Evolutionary conservation across 2,113 vertebrate genomes (phyloP).

Genomic region (Psephotus haematonotus): DNA sequence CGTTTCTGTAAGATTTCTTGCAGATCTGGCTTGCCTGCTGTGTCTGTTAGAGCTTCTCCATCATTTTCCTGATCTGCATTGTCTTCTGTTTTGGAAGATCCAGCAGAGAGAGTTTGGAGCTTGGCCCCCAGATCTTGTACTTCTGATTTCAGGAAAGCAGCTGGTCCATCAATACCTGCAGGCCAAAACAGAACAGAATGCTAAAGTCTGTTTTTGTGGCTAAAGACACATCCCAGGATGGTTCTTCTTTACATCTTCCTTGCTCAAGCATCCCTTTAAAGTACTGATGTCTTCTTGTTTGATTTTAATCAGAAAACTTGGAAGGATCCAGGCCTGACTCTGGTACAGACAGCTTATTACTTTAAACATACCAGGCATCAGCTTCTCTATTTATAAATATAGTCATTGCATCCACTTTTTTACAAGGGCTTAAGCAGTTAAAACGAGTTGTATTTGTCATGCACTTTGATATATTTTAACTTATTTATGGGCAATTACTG

Average conservation of each 20-base stretch:
- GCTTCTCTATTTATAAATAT: neutral
- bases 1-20: slow-evolving; percentile 88
- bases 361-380: neutral
- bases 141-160: slow-evolving; percentile 82
- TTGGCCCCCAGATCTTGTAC: slow-evolving; percentile 75
- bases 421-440: neutral
- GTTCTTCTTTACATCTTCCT: neutral
- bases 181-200: neutral
- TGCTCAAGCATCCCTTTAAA: neutral
- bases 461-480: neutral
- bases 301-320: neutral
- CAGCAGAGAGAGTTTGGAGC: slow-evolving; percentile 78
- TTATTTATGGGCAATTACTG: neutral
- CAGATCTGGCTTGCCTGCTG: slow-evolving; percentile 81
- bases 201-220: neutral
- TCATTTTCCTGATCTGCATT: slow-evolving; percentile 71
- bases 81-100: slow-evolving; percentile 72
- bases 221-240: neutral
- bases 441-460: neutral
- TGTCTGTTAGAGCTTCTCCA: slow-evolving; percentile 70
- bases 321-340: neutral
- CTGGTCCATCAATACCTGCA: slow-evolving; percentile 90
- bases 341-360: neutral
- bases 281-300: neutral
- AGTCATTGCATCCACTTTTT: neutral